phyloP scores from a whole-genome alignment of 2,888 invertebrate genomes.

The Tuberolachnus salignus region DNA sequence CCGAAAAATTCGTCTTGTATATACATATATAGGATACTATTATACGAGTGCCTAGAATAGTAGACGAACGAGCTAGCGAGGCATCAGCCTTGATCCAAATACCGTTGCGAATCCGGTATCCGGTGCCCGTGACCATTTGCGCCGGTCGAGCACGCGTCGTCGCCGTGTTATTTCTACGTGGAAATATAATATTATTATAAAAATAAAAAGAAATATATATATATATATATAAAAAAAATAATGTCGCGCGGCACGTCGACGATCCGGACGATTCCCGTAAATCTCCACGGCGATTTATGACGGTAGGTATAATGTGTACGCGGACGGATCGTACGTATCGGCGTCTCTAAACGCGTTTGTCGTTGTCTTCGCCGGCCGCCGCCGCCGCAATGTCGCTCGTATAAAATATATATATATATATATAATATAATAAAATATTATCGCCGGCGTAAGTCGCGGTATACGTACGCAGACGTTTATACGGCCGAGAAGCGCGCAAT shows the following conservation, averaged over 20 bases:
- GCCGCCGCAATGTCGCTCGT: background rate
- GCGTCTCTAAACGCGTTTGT: too few species aligned
- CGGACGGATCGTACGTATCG: background rate
- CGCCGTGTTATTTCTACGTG: constrained; percentile 23
- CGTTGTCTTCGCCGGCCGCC: background rate
- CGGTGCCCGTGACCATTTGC: constrained; percentile 38
- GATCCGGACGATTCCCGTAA: constrained; percentile 15
- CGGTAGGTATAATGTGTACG: background rate
- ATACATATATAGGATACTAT: too few species aligned
- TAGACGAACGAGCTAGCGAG: too few species aligned
- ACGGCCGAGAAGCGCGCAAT: too few species aligned
- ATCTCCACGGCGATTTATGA: constrained; percentile 18
- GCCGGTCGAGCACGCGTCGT: constrained; percentile 30
- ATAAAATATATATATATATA: too few species aligned
- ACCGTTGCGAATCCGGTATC: constrained; percentile 48
- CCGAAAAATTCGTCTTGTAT: too few species aligned
- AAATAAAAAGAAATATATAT: too few species aligned
- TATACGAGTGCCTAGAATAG: too few species aligned
- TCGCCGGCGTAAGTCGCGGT: too few species aligned
- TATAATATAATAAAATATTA: too few species aligned
- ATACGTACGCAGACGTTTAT: too few species aligned
- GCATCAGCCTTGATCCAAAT: constrained; percentile 50
- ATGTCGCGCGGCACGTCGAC: background rate
- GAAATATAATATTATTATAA: background rate
- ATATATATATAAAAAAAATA: background rate